Percentiles rank a stretch among this genome's conserved stretches.
Conservation (phyloP, 2,113 vertebrate genomes). For the Tragelaphus scriptus region DNA sequence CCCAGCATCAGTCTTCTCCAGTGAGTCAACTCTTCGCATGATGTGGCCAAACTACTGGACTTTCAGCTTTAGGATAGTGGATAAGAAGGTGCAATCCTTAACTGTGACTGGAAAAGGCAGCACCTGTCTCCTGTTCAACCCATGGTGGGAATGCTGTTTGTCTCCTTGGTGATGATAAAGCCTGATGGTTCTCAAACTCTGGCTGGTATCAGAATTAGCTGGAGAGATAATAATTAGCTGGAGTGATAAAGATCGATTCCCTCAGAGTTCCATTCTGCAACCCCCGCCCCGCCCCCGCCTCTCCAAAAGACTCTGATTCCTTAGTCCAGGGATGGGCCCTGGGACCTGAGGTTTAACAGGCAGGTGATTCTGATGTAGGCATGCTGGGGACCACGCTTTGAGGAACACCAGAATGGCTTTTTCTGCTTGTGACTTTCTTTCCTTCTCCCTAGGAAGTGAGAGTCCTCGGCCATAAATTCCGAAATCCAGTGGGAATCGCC, state of each 20-base stretch:
- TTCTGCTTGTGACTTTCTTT: neutral
- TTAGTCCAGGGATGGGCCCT: neutral
- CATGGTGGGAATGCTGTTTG: neutral
- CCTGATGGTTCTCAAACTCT: neutral
- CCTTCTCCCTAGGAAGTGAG: conserved; percentile 83
- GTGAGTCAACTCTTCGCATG: too few relatives aligned
- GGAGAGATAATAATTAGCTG: neutral
- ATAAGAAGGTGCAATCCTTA: neutral
- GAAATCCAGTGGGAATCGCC: conserved; percentile 93
- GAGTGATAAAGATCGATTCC: neutral
- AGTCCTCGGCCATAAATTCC: conserved; percentile 87
- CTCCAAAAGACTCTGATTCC: neutral
- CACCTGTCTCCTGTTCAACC: neutral
- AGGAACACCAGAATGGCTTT: neutral
- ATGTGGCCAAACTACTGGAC: too few relatives aligned
- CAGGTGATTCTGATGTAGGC: neutral
- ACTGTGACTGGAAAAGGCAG: neutral
- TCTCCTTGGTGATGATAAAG: neutral
- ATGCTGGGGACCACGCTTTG: neutral
- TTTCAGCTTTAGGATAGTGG: neutral
- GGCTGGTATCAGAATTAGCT: neutral
- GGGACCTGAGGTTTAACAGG: neutral
- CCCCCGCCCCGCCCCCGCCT: rapidly evolving
- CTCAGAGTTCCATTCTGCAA: neutral
- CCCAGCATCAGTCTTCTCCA: too few relatives aligned